Evolutionary conservation across 1,140 invertebrate species (phyloP), one percentile per base, ranked within the genome.

Genomic region (Rhopalosiphum maidis): DNA sequence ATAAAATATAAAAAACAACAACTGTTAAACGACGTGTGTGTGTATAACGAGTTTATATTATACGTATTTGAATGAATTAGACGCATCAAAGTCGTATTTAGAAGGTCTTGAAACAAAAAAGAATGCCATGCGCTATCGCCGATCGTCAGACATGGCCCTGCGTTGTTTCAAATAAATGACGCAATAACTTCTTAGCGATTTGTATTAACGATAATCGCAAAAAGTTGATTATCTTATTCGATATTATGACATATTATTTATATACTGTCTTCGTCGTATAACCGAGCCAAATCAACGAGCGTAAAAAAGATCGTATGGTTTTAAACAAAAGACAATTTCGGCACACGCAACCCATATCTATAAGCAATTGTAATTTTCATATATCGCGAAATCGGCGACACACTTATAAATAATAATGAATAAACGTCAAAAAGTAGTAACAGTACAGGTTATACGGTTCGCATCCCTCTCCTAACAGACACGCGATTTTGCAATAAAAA

Each of bases 41-140:
- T n/a, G 8, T 77, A n/a, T 18, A 51, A 51, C 60, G 60, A 77
- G 30, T 77, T 77, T 77, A n/a, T n/a, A 77, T 37, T 83, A 85
- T 83, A 37, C 30, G 37, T 18, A 55, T 89, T 89, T 51, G 35
- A 55, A 55, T 55, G 87, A 35, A 37, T 23, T 89, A 89, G 2
- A 89, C 87, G 48, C 46, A 48, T 48, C 86, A 1, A 35, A 22
- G 51, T 89, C 11, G n/a, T 18, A 21, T 37, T 55, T 22, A 55
- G 48, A 89, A 89, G 87, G 87, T 89, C 87, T 89, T 22, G 21
- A 89, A 55, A 55, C 48, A 51, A 89, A 86, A 88, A 89, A 89
- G 48, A 89, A 55, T 89, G 87, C 21, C 87, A 11, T 25, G 87
- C 43, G 35, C 87, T 89, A 55, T 41, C 87, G 5, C 87, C 51